Conservation (phyloP, 2,888 invertebrate species). For the Euzophera pinguis region DNA sequence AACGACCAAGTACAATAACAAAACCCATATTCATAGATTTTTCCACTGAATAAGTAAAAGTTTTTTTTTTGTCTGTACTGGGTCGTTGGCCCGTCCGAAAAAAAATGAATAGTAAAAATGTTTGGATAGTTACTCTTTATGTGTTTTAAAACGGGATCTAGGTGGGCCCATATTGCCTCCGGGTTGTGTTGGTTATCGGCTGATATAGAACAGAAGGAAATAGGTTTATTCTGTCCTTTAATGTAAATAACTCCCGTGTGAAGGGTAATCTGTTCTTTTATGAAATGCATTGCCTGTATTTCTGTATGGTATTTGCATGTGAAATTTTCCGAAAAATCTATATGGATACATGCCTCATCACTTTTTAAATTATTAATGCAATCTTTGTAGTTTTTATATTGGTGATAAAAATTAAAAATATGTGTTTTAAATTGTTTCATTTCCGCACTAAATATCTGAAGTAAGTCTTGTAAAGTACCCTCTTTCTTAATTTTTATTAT, state of each 20-base stretch:
- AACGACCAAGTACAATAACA: background rate
- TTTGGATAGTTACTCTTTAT: background rate
- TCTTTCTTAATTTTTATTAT: too few species aligned
- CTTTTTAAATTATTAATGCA: background rate
- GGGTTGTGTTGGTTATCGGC: background rate
- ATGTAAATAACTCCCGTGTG: background rate
- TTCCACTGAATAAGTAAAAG: background rate
- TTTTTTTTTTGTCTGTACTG: background rate
- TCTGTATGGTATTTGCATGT: background rate
- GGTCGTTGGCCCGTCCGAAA: background rate
- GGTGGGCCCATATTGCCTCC: background rate
- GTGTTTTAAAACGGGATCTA: background rate
- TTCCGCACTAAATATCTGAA: background rate
- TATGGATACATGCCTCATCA: background rate
- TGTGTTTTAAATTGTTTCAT: background rate
- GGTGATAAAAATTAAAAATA: background rate
- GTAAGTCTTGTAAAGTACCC: background rate
- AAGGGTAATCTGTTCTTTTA: background rate
- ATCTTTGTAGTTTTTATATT: background rate
- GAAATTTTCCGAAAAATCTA: background rate
- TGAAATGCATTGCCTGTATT: background rate
- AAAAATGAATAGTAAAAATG: background rate
- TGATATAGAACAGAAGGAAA: background rate
- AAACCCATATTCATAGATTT: background rate
- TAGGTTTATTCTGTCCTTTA: background rate